Evolutionary conservation across 2,113 vertebrate genomes (phyloP), one percentile per base, ranked within the genome.

Genomic region (Thermophis baileyi): DNA sequence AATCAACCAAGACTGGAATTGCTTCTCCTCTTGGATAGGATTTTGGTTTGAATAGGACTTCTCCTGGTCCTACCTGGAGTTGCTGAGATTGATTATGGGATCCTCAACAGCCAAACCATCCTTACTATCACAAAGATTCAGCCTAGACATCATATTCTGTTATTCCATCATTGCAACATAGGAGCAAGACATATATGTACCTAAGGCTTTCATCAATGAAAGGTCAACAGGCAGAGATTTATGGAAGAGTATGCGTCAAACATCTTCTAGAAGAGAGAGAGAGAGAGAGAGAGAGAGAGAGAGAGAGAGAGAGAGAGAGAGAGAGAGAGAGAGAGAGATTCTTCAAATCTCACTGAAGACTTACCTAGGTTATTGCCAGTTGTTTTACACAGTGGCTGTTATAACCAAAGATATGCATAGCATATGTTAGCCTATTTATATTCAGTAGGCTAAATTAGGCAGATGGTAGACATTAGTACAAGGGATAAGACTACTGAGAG

Each of bases 381-480:
- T 97, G 96, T 98, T 97, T 97, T 97, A 94, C 96, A 97, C 97
- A 97, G 97, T 97, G 96, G 93, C 97, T 96, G 97, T 97, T 97
- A 96, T 95, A 97, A 97, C 97, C 97, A 97, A 97, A 97, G 97
- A 97, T 97, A 97, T 98, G 98, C 95, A 96, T 93, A 96, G 96
- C 98, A 98, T 98, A 98, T 98, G 98, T 97, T 97, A 96, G 95
- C 94, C 96, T 98, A 97, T 97, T 97, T 97, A 97, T 97, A 98
- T 97, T 98, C 97, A 97, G 98, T 97, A 97, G 97, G 97, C 97
- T 96, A 96, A 97, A 96, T 96, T 96, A 98, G 97, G 97, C 98
- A 98, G 98, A 98, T 98, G 98, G 98, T 96, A 98, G 98, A 98
- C 97, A 98, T 97, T 97, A 97, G 96, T 96, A 94, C 95, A 97